A percentile compares a stretch with the other conserved stretches of the same genome.
Evolutionary conservation across 2,888 invertebrate species (phyloP).

Genomic region (Ernsta delagoae): DNA sequence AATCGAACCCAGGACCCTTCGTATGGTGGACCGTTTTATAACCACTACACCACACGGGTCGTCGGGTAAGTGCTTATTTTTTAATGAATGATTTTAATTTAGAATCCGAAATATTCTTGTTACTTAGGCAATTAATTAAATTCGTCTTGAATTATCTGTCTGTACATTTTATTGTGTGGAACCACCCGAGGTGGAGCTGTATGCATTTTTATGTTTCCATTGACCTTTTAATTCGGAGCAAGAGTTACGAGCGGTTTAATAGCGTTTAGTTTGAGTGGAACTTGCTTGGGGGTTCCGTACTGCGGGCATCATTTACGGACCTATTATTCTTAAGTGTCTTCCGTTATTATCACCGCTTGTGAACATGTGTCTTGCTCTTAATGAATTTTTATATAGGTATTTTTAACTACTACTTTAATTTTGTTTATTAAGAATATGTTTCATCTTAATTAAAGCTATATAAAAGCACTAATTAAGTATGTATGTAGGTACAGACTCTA

Average conservation of each 20-base stretch:
- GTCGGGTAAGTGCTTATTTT: no score
- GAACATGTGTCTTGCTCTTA: neutral
- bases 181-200: neutral
- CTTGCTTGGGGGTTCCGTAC: no score
- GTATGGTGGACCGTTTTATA: no score
- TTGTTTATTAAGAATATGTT: no score
- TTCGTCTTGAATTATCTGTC: neutral
- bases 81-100: no score
- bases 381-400: neutral
- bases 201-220: slow-evolving; percentile 31
- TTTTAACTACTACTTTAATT: no score
- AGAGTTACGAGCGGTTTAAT: slow-evolving; percentile 29
- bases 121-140: no score
- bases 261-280: slow-evolving; percentile 25
- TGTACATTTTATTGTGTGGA: neutral
- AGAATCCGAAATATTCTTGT: no score
- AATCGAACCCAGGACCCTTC: no score
- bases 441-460: no score
- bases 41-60: no score
- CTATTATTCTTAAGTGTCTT: neutral
- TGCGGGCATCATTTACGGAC: neutral
- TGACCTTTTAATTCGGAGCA: slow-evolving; percentile 33
- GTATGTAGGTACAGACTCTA: neutral
- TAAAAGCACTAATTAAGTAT: neutral
- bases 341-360: neutral